Conservation (phyloP, 2,888 invertebrate species). For the Caenorhabditis sp. region DNA sequence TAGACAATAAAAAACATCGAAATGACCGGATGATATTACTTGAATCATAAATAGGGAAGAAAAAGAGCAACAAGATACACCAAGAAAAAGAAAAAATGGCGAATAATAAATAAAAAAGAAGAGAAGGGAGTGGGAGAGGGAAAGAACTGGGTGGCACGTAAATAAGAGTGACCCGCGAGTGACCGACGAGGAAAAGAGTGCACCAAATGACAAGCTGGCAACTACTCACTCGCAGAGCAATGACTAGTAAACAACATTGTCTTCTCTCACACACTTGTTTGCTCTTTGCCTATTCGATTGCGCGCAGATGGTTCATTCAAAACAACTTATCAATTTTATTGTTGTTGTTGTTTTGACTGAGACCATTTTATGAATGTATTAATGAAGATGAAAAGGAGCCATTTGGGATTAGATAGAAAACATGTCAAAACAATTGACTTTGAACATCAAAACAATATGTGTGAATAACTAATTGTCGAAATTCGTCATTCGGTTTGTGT, state of each 20-base stretch:
- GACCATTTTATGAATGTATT: neutral
- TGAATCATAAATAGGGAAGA: too few relatives aligned
- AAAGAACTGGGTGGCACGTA: neutral
- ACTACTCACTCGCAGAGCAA: neutral
- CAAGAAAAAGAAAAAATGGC: too few relatives aligned
- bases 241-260: neutral
- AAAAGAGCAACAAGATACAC: too few relatives aligned
- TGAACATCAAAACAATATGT: too few relatives aligned
- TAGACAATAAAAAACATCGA: neutral
- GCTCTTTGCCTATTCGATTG: neutral
- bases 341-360: neutral
- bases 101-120: neutral
- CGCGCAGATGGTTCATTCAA: neutral
- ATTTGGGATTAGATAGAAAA: neutral
- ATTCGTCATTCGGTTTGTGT: too few relatives aligned
- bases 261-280: neutral
- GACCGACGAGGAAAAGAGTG: neutral
- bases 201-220: constrained; percentile 1
- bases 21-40: too few relatives aligned
- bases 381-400: neutral
- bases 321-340: neutral
- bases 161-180: neutral
- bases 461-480: too few relatives aligned
- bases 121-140: neutral
- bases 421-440: neutral